Evolutionary conservation across 2,888 invertebrate species (phyloP).

Genomic region (Chaitophorus viminalis): DNA sequence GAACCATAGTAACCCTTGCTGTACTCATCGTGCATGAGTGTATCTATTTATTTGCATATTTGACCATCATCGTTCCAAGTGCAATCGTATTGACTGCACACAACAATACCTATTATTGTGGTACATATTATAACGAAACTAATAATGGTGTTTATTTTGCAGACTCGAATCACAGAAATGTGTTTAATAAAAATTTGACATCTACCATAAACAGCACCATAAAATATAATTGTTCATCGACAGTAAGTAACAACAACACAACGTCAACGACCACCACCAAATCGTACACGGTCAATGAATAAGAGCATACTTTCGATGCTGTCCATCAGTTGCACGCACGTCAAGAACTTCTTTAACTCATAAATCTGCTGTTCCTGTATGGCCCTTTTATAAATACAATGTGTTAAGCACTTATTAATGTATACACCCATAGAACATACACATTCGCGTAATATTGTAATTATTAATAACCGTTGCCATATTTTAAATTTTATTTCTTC

Average conservation of each 20-base stretch:
- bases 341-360: background rate
- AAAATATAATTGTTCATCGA: conserved; percentile 42
- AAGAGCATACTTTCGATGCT: background rate
- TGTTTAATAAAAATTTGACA: conserved; percentile 26
- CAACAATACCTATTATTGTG: background rate
- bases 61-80: too few species aligned
- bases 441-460: background rate
- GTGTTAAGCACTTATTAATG: background rate
- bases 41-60: too few species aligned
- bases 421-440: background rate
- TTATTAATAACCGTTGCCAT: background rate
- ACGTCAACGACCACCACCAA: conserved; percentile 42
- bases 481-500: too few species aligned
- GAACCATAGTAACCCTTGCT: too few species aligned
- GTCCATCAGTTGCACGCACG: background rate
- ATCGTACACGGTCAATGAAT: conserved; percentile 54
- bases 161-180: conserved; percentile 57
- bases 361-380: background rate
- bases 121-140: background rate
- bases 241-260: conserved; percentile 19
- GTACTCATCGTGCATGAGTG: too few species aligned
- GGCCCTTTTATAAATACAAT: background rate
- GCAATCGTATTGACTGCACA: too few species aligned
- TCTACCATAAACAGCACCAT: conserved; percentile 6
- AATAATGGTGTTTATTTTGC: background rate